These are phyloP conservation scores for Anoncus sp. DNA, from an alignment of 2,888 invertebrate genomes.

Conservation along the genomic window DNA sequence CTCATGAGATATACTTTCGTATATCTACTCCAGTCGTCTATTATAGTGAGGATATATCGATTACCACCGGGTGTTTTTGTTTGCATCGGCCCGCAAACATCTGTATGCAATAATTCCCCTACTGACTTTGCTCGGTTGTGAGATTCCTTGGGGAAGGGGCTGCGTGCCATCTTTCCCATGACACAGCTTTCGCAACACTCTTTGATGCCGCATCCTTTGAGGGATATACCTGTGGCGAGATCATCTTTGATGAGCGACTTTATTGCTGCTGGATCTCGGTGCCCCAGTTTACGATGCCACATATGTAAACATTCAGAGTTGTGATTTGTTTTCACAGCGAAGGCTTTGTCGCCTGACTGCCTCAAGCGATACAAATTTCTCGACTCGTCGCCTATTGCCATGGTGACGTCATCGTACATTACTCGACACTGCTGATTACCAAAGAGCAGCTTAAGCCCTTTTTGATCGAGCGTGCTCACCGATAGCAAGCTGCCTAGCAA, in stretches of 20 bases:
- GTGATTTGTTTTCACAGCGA: too few species aligned
- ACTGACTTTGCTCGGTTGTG: slow-evolving; percentile 40
- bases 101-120: slow-evolving; percentile 63
- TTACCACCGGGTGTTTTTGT: slow-evolving; percentile 52
- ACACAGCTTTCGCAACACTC: slow-evolving; percentile 56
- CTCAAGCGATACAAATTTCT: too few species aligned
- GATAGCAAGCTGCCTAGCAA: slow-evolving; percentile 58
- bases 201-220: slow-evolving; percentile 52
- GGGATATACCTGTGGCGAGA: slow-evolving; percentile 57
- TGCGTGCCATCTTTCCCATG: slow-evolving; percentile 57
- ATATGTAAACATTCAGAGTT: too few species aligned
- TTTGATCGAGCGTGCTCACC: slow-evolving; percentile 48
- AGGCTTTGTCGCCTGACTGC: too few species aligned
- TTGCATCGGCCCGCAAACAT: slow-evolving; percentile 59
- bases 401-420: too few species aligned
- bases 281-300: too few species aligned
- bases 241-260: slow-evolving; percentile 42
- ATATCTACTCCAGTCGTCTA: slow-evolving; percentile 66
- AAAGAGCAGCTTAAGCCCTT: too few species aligned
- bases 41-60: slow-evolving; percentile 61
- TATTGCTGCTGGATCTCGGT: too few species aligned
- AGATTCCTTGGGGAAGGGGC: slow-evolving; percentile 54
- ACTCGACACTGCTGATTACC: too few species aligned
- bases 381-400: too few species aligned
- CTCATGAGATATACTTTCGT: too few species aligned